Percentiles rank a stretch among this genome's conserved stretches.
These are phyloP conservation scores for Unio pictorum DNA, from an alignment of 2,888 invertebrate genomes.

Conservation along the genomic window DNA sequence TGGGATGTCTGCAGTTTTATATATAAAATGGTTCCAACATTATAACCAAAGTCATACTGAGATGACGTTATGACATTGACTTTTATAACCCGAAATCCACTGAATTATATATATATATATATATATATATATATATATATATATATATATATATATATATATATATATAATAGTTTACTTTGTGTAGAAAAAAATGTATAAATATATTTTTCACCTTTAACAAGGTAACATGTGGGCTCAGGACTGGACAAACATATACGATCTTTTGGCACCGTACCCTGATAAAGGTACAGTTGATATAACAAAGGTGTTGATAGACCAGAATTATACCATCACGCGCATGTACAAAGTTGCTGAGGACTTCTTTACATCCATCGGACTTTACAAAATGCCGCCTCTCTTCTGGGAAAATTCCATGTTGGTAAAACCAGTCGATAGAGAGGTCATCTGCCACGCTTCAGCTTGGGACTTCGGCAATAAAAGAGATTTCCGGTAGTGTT, in stretches of 20 bases:
- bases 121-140: too few species aligned
- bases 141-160: too few species aligned
- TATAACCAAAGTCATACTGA: too few species aligned
- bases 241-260: conserved; percentile 64
- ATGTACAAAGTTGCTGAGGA: conserved; percentile 74
- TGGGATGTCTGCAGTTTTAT: too few species aligned
- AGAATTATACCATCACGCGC: conserved; percentile 73
- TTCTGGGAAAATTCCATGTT: conserved; percentile 90
- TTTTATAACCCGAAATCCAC: too few species aligned
- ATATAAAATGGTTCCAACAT: too few species aligned
- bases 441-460: conserved; percentile 80
- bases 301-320: conserved; percentile 79
- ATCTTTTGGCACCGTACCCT: conserved; percentile 76
- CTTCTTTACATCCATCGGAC: conserved; percentile 69
- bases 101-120: too few species aligned
- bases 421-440: conserved; percentile 80
- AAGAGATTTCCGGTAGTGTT: conserved; percentile 84
- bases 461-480: conserved; percentile 91
- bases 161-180: too few species aligned
- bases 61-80: too few species aligned
- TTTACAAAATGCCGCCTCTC: conserved; percentile 85
- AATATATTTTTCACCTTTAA: background rate
- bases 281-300: conserved; percentile 81
- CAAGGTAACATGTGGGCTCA: conserved; percentile 76
- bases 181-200: background rate